Conservation (phyloP, 2,797 vertebrate species). For the Aulostomus chinensis region DNA sequence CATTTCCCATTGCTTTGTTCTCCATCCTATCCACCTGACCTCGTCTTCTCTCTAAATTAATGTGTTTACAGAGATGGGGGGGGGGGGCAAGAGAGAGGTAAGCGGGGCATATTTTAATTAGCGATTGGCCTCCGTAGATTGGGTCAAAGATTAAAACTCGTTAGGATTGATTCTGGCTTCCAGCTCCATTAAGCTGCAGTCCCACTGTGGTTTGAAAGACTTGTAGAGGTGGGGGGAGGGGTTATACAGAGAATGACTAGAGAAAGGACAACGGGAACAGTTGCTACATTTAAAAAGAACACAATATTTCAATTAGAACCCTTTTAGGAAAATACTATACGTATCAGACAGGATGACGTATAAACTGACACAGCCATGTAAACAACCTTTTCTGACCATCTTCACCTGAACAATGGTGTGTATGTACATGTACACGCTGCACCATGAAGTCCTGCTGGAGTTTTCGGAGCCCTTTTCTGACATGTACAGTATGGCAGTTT, state of each 20-base stretch:
- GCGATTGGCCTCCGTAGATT: constrained; percentile 61
- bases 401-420: too few species aligned
- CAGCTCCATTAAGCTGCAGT: constrained; percentile 44
- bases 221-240: constrained; percentile 9
- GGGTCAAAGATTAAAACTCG: constrained; percentile 71
- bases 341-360: too few species aligned
- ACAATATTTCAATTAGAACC: too few species aligned
- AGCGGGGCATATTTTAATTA: constrained; percentile 72
- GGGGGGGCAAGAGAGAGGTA: constrained; percentile 26
- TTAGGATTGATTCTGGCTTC: constrained; percentile 71
- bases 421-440: too few species aligned
- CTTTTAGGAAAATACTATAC: too few species aligned
- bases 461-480: too few species aligned
- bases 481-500: too few species aligned
- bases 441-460: too few species aligned
- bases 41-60: constrained; percentile 29
- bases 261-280: constrained; percentile 18
- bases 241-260: background rate
- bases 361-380: too few species aligned
- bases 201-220: constrained; percentile 26
- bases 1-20: constrained; percentile 22
- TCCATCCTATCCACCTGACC: constrained; percentile 2
- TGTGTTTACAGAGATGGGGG: constrained; percentile 51
- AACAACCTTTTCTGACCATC: too few species aligned
- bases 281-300: too few species aligned